Percentiles rank a stretch among this genome's conserved stretches.
These are phyloP conservation scores for Porites cylindrica DNA, from an alignment of 92 coral and sea anemone species.

Conservation along the genomic window DNA sequence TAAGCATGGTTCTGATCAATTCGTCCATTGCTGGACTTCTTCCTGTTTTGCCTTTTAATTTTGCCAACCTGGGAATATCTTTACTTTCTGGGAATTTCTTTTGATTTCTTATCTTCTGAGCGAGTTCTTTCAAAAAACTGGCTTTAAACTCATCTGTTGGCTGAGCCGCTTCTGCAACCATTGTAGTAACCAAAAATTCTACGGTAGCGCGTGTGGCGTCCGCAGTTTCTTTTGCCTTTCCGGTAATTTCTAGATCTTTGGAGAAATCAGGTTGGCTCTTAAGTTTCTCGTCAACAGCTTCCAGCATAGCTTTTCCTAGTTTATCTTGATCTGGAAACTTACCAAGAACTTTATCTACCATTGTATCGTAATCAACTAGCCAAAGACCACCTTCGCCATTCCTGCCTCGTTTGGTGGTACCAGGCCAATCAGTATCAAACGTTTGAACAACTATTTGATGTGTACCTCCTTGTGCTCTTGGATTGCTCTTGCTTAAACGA, in stretches of 20 bases:
- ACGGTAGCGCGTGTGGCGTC: slow-evolving; percentile 53
- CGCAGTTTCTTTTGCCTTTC: background rate
- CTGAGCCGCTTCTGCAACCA: slow-evolving; percentile 73
- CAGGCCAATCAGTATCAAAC: slow-evolving; percentile 23
- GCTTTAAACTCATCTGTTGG: slow-evolving; percentile 30
- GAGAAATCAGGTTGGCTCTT: slow-evolving; percentile 32
- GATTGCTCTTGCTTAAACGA: background rate
- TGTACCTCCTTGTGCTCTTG: background rate
- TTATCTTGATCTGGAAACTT: slow-evolving; percentile 2
- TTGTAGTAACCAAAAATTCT: slow-evolving; percentile 55
- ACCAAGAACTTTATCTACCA: slow-evolving; percentile 18
- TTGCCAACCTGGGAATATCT: slow-evolving; percentile 40
- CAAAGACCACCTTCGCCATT: background rate
- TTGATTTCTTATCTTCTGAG: slow-evolving; percentile 2
- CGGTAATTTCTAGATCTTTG: background rate
- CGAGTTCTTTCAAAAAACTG: slow-evolving; percentile 23
- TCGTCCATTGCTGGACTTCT: slow-evolving; percentile 58
- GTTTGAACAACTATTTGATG: slow-evolving; percentile 36
- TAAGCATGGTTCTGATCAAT: background rate
- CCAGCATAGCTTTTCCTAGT: slow-evolving; percentile 9
- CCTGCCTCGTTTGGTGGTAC: slow-evolving; percentile 3
- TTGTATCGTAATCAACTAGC: slow-evolving; percentile 31
- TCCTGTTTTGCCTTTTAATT: slow-evolving; percentile 32
- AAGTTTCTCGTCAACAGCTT: background rate
- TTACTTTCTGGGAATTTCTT: slow-evolving; percentile 30